A percentile compares a stretch with the other conserved stretches of the same genome.
phyloP scores from a whole-genome alignment of 2,888 invertebrate species.

The Monochamus alternatus region DNA sequence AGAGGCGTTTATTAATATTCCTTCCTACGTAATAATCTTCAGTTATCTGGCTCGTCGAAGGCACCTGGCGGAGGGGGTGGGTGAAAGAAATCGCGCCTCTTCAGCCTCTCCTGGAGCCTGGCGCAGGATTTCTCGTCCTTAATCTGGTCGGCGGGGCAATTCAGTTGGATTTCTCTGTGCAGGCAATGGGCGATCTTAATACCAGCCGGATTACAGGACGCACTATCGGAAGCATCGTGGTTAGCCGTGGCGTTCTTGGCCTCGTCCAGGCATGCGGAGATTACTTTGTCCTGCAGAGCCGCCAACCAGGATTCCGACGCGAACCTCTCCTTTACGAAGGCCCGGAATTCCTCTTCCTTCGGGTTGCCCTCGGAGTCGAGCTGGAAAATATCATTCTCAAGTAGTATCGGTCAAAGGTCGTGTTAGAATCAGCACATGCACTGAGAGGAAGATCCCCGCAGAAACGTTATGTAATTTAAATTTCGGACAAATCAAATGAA shows the following conservation, averaged over 20 bases:
- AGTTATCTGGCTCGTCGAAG: conserved; percentile 34
- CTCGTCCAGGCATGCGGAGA: conserved; percentile 65
- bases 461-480: too few relatives aligned
- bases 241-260: conserved; percentile 58
- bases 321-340: conserved; percentile 61
- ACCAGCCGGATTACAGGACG: conserved; percentile 65
- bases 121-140: conserved; percentile 66
- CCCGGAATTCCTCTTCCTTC: conserved; percentile 60
- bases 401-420: conserved; percentile 6
- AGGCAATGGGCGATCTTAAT: conserved; percentile 66
- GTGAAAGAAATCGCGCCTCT: conserved; percentile 57
- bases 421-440: not conserved
- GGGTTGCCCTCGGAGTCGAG: conserved; percentile 65
- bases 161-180: conserved; percentile 67
- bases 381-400: conserved; percentile 55
- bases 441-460: too few relatives aligned
- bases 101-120: conserved; percentile 64
- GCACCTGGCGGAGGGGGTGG: conserved; percentile 43
- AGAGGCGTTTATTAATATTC: conserved; percentile 11
- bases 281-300: conserved; percentile 62
- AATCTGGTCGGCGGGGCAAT: conserved; percentile 68
- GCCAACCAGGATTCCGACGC: conserved; percentile 63
- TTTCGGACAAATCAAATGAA: too few relatives aligned
- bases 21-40: not conserved
- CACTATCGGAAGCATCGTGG: conserved; percentile 52